Conservation (phyloP, 2,888 invertebrate genomes). For the Phalera bucephala region DNA sequence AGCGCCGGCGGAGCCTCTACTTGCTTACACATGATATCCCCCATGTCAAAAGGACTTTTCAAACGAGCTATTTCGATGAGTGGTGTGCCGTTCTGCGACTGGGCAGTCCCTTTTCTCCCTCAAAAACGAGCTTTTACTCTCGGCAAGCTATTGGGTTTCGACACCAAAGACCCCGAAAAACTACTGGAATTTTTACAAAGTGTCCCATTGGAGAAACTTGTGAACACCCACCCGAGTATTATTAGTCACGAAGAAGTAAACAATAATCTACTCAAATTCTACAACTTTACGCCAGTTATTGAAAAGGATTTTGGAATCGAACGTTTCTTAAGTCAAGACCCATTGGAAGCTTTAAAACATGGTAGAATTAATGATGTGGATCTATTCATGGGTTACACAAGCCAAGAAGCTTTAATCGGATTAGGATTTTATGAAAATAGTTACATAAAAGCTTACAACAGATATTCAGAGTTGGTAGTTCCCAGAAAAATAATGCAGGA, state of each 20-base stretch:
- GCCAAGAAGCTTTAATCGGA: conserved; percentile 81
- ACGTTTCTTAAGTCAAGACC: conserved; percentile 44
- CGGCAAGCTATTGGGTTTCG: conserved; percentile 44
- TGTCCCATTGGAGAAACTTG: conserved; percentile 40
- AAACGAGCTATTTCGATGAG: conserved; percentile 46
- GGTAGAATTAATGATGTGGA: conserved; percentile 82
- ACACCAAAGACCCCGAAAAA: conserved; percentile 41
- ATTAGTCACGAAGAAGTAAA: conserved; percentile 38
- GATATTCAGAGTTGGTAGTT: conserved; percentile 11
- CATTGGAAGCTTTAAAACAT: conserved; percentile 40
- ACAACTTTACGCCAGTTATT: conserved; percentile 48
- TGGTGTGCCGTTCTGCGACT: conserved; percentile 46
- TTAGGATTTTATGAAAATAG: conserved; percentile 16
- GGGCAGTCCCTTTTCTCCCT: conserved; percentile 39
- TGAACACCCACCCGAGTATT: conserved; percentile 34
- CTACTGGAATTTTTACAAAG: conserved; percentile 50
- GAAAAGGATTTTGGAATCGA: conserved; percentile 53
- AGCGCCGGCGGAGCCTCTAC: conserved; percentile 47
- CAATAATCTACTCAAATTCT: conserved; percentile 38
- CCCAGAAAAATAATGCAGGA: conserved; percentile 9
- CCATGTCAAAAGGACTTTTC: conserved; percentile 48
- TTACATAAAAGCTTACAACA: conserved; percentile 7
- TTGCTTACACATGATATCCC: conserved; percentile 41
- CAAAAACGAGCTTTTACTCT: conserved; percentile 44
- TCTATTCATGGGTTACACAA: conserved; percentile 87